phyloP scores from a whole-genome alignment of 2,888 invertebrate genomes.

The Hyppa rectilinea region DNA sequence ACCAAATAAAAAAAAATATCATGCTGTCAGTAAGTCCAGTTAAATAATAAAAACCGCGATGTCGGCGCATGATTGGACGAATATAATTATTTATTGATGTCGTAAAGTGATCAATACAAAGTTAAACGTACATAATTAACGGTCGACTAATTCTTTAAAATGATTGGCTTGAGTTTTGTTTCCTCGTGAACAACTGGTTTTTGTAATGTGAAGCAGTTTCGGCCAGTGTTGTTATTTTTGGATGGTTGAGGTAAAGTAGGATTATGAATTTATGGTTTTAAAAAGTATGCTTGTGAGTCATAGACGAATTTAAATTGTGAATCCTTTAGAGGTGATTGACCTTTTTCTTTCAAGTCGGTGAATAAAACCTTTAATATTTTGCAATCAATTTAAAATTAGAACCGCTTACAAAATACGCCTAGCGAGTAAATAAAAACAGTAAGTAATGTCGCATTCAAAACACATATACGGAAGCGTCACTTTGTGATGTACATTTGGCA shows the following conservation, averaged over 20 bases:
- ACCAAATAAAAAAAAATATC: constrained; percentile 60
- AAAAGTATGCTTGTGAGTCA: constrained; percentile 35
- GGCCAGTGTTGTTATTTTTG: constrained; percentile 42
- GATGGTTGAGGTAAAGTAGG: constrained; percentile 37
- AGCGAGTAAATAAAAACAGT: constrained; percentile 7
- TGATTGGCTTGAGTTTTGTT: constrained; percentile 64
- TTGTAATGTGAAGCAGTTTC: constrained; percentile 31
- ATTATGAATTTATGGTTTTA: constrained; percentile 46
- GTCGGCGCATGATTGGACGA: constrained; percentile 67
- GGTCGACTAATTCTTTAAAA: constrained; percentile 65
- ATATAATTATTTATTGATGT: constrained; percentile 70
- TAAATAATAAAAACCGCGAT: constrained; percentile 69
- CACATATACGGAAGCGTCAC: neutral
- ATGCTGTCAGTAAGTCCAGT: constrained; percentile 63
- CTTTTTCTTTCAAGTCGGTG: neutral
- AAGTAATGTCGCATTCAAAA: neutral
- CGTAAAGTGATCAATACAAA: constrained; percentile 69
- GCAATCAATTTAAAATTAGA: neutral
- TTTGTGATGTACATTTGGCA: constrained; percentile 8
- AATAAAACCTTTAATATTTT: neutral
- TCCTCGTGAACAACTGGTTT: constrained; percentile 57
- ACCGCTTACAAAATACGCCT: neutral
- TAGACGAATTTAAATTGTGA: constrained; percentile 55
- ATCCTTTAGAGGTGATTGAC: constrained; percentile 48
- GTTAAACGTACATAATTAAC: constrained; percentile 69